Base-by-base conservation (phyloP, 35 echinoderm and acorn worm species). In the Heliocidaris tuberculata region DNA sequence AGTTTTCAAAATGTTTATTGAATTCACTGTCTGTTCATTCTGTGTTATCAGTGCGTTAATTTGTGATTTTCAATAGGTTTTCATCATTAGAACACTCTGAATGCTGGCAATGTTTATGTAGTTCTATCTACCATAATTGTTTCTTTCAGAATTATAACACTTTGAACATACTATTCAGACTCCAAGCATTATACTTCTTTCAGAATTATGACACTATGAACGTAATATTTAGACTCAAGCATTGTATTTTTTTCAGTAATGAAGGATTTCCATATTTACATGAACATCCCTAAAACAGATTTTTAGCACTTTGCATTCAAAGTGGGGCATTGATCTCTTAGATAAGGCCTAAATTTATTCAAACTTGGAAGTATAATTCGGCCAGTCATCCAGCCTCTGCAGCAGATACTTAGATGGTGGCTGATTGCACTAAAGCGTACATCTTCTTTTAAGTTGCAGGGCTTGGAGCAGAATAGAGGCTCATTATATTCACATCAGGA, bases 401-500 rank as follows among this genome's bases (percentile, higher is more conserved):
- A 78, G 65, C 65, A 89, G 32, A 32, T 89, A 32, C 47, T 89
- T 32, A 47, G 87, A 89, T 89, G 87, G 32, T 47, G 87, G 19
- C 87, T 89, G 47, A 89, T 78, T 78, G 65, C 19, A 27, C 65
- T 78, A 78, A n/a, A 71, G 16, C 61, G 61, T 71, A 71, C 16
- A 88, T 42, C 87, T 48, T 47, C 8, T 48, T 48, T 89, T 42
- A 32, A 32, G 31, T 48, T 89, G 2, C 2, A 54, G 17, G 50
- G 91, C 91, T 93, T 30, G 50, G 47, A 93, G 91, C 91, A 93
- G 48, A 59, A 93, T 93, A 30, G 50, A 48, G 50, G 19, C 49
- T 93, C 91, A 93, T 93, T 93, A 93, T 56, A 93, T 56, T 93
- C 91, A 50, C 91, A 93, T 93, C 48, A 27, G 50, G 15, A 59